phyloP scores from a whole-genome alignment of 2,888 invertebrate species.

The Tetranychus piercei region DNA sequence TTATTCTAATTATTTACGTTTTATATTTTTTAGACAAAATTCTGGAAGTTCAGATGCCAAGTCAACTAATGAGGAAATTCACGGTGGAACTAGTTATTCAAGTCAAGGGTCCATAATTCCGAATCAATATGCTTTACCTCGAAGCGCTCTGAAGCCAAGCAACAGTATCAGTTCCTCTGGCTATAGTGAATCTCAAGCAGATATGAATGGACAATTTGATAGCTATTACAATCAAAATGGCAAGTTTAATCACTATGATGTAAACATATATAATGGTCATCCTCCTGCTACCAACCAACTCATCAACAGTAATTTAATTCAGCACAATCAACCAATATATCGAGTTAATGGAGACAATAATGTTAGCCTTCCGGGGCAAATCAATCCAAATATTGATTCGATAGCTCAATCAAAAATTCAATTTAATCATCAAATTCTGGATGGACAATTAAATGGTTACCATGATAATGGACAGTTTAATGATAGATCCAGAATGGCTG shows the following conservation, averaged over 20 bases:
- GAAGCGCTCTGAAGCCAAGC: background rate
- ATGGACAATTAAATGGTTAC: background rate
- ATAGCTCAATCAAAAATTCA: background rate
- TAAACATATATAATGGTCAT: background rate
- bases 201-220: background rate
- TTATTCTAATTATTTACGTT: background rate
- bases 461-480: background rate
- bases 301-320: background rate
- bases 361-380: background rate
- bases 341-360: background rate
- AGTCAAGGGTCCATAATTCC: background rate
- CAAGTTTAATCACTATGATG: background rate
- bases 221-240: background rate
- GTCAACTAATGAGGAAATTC: slow-evolving; percentile 8
- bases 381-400: background rate
- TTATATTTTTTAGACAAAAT: slow-evolving; percentile 7
- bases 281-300: background rate
- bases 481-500: background rate
- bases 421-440: background rate
- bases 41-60: background rate
- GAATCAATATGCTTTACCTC: background rate
- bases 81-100: background rate
- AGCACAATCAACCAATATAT: background rate
- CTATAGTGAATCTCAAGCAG: background rate
- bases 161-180: background rate